Base-by-base conservation (phyloP, 2,888 invertebrate species). In the Pandemis cinnamomeana region DNA sequence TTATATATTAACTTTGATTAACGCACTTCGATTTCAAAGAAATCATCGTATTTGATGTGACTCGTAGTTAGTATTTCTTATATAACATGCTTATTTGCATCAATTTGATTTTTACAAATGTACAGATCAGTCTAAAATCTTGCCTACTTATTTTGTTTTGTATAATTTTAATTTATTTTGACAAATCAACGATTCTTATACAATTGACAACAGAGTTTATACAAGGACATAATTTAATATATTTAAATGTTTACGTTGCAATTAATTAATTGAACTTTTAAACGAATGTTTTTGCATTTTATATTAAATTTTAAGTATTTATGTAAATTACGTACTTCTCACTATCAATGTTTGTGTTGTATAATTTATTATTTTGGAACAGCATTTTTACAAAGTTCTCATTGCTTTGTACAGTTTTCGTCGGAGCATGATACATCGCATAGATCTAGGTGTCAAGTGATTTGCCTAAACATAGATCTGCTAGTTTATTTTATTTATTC, bases 321-420 rank as follows among this genome's bases (percentile, higher is more conserved):
- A 77, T 79, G 77, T 81, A 79, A 80, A 78, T 80, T 77, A 78
- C 79, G 76, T 78, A 81, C 76, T 78, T 78, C 82, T 83, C 80
- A 78, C 77, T 84, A 84, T 86, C 85, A 80, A 81, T 88, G 86
- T 90, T 89, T 88, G 85, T 89, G 88, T 92, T 92, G 89, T 89
- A 85, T 92, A 91, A 92, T 91, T 92, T 92, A 91, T 91, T 89
- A 81, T 88, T 88, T 89, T 90, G 87, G 61, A 88, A 88, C 79
- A 80, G 83, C 87, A 87, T 90, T 91, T 46, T 89, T 87, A 86
- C 88, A 80, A 83, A 89, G 82, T 90, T 87, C 89, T 87, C 83
- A 83, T 80, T 79, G 86, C 88, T 89, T 89, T 91, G 89, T 91
- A 91, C 85, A 91, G 86, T 84, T 80, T 78, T 67, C 44, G 53